A percentile compares a stretch with the other conserved stretches of the same genome.
Conservation (phyloP, 2,113 vertebrate species). For the Nycticryphes semicollaris region DNA sequence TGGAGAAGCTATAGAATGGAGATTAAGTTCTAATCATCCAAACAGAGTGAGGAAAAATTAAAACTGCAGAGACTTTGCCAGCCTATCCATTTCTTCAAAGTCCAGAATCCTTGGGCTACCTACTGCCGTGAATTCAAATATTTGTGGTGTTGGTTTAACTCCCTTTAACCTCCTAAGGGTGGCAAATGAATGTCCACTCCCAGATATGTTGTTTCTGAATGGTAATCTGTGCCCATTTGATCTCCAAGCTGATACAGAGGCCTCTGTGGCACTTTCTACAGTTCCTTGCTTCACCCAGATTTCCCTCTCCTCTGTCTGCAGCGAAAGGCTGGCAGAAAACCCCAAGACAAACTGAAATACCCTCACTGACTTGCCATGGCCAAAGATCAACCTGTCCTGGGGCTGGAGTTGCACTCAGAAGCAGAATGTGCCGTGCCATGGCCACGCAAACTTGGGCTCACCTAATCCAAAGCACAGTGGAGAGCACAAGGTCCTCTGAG, state of each 20-base stretch:
- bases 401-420: neutral
- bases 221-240: neutral
- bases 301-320: neutral
- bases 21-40: neutral
- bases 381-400: neutral
- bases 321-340: neutral
- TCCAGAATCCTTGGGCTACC: neutral
- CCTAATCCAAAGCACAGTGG: fast-evolving
- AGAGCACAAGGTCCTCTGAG: neutral
- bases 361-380: neutral
- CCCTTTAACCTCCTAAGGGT: neutral
- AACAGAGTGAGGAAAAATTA: neutral
- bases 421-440: fast-evolving
- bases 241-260: neutral
- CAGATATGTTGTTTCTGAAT: neutral
- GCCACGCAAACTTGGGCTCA: neutral
- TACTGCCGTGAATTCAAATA: fast-evolving
- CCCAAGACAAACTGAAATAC: neutral
- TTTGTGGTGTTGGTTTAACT: neutral
- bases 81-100: neutral
- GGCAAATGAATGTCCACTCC: neutral
- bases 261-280: neutral
- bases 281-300: neutral
- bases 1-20: neutral
- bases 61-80: neutral